Evolutionary conservation across 2,797 vertebrate genomes (phyloP), one percentile per base, ranked within the genome.

Genomic region (Tragopan temminckii): DNA sequence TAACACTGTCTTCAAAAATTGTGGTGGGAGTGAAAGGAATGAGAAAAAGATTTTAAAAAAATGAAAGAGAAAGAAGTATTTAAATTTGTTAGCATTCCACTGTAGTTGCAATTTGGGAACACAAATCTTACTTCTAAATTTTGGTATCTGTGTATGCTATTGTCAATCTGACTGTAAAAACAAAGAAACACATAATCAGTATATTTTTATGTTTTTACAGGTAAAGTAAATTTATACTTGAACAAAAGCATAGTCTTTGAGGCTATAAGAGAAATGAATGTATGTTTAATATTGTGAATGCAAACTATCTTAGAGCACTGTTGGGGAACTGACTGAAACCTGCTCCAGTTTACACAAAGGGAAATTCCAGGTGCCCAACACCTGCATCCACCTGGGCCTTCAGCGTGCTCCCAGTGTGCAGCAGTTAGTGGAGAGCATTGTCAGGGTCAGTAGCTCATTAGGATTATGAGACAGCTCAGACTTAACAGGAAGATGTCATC

Each of bases 111-210:
- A 1, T 45, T 68, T 90, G 40, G 13, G 14, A 82, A 52, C 5
- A 59, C 3, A 11, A 48, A 5, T 25, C 11, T 76, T 3, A 53
- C 55, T 2, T 59, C 1, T 76, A 5, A 6, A 4, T 40, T n/a
- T n/a, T 55, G 6, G 24, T 8, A 18, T 27, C 24, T 12, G 11
- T 29, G 36, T 19, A 5, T 42, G 5, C 21, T 82, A 4, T 31
- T 1, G 8, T 71, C 23, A 90, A 3, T 67, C 13, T 64, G 13
- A 45, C 14, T 24, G 11, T 38, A 50, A 70, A 82, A 87, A n/a
- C 20, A 10, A 59, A 71, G 4, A 4, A 77, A 29, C 2, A 72
- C 24, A 40, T 1, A 0, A 45, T 14, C 12, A 6, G 2, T 4
- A 35, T 42, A 62, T 38, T 25, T 25, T 2, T 29, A 19, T n/a